Base-by-base conservation (phyloP, 2,888 invertebrate species). In the Embidobia sp. region DNA sequence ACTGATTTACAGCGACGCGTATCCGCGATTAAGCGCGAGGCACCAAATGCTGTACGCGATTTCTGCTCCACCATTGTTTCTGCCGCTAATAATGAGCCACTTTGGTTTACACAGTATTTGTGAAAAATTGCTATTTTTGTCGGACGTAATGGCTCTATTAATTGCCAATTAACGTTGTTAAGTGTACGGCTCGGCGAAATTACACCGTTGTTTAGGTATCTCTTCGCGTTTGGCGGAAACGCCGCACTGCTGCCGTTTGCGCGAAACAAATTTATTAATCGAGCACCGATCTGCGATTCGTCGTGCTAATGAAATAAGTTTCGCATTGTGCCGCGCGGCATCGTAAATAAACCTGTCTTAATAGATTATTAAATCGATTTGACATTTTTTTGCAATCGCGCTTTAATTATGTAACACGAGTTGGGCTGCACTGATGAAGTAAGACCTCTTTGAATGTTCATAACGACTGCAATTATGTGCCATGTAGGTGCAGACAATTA, bases 1-100 rank as follows among this genome's bases (percentile, higher is more conserved):
- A 77, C 79, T 81, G 81, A 83, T 83, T 84, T 82, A 81, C 77
- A 79, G 46, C 57, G 70, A 49, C 72, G 31, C 66, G 61, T 19
- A 73, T 40, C 29, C 51, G 57, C 74, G 73, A 69, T 77, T 73
- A 27, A 48, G 46, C 69, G 49, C n/a, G n/a, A n/a, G n/a, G n/a
- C n/a, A n/a, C n/a, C n/a, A n/a, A n/a, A n/a, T n/a, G n/a, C n/a
- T 37, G 49, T 63, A 46, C 27, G 37, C 35, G 8, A 29, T 55
- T 42, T 42, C 42, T 37, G 53, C 15, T 51, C 48, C 19, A 31
- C 37, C 53, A 73, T 77, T 64, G 61, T 67, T 44, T 57, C 42
- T 7, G 29, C 18, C 31, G 22, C 19, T 48, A 33, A 51, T 59
- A 59, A 70, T 27, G 48, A 69, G 55, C 16, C 49, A 51, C 15